A percentile compares a stretch with the other conserved stretches of the same genome.
Conservation (phyloP, 1,140 invertebrate species). For the Galleria mellonella region DNA sequence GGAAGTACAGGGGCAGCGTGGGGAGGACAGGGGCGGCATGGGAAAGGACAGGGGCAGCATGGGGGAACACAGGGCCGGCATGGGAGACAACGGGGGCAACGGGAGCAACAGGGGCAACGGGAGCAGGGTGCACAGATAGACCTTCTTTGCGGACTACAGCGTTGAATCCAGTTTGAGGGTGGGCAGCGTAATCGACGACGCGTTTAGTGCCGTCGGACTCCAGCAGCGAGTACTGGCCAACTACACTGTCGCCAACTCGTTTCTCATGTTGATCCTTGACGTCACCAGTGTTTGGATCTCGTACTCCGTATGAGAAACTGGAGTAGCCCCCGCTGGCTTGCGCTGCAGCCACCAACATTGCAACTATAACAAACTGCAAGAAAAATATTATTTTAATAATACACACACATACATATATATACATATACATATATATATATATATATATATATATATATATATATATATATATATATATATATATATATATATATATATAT, state of each 20-base stretch:
- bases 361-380: constrained; percentile 31
- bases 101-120: background rate
- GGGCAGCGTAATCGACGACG: constrained; percentile 66
- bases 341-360: constrained; percentile 30
- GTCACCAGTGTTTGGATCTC: constrained; percentile 71
- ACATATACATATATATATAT: background rate
- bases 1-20: constrained; percentile 8
- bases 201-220: constrained; percentile 68
- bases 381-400: constrained; percentile 4
- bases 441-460: background rate
- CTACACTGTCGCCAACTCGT: constrained; percentile 73
- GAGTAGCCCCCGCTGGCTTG: constrained; percentile 29
- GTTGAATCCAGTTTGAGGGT: constrained; percentile 67
- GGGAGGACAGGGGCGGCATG: constrained; percentile 6
- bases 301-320: constrained; percentile 62
- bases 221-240: constrained; percentile 66
- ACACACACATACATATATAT: background rate
- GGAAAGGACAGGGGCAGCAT: constrained; percentile 13
- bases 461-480: background rate
- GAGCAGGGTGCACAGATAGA: constrained; percentile 5
- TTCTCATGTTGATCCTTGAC: constrained; percentile 70
- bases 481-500: background rate
- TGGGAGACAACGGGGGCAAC: constrained; percentile 15
- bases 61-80: background rate
- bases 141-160: constrained; percentile 69